phyloP scores from a whole-genome alignment of 2,113 vertebrate genomes.

The Brevimyrus niger region DNA sequence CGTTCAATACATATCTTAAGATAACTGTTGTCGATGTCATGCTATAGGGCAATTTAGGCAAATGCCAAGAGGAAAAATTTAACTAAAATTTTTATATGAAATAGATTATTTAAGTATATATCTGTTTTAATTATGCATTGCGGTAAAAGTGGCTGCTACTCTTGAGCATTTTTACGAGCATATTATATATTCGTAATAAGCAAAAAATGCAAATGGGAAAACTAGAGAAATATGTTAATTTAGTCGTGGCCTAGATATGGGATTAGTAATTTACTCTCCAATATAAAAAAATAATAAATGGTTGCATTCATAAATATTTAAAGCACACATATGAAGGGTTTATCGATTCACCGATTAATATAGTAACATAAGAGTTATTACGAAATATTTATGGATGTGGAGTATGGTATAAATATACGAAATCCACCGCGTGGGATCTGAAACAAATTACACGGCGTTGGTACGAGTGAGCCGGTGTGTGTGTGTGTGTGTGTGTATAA shows the following conservation, averaged over 20 bases:
- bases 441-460: neutral
- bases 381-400: neutral
- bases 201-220: neutral
- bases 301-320: conserved; percentile 2
- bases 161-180: neutral
- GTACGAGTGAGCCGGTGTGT: neutral
- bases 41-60: neutral
- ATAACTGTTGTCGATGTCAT: neutral
- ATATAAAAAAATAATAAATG: conserved; percentile 2
- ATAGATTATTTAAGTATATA: neutral
- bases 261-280: neutral
- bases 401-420: neutral
- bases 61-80: neutral
- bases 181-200: neutral
- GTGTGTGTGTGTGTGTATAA: neutral
- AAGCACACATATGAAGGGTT: neutral
- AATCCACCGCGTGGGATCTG: neutral
- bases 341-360: neutral
- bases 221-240: neutral
- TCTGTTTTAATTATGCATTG: neutral
- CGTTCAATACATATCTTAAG: neutral
- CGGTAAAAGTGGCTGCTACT: neutral
- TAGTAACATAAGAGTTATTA: neutral
- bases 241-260: neutral
- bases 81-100: neutral